These are phyloP conservation scores for Neoascia interrupta DNA, from an alignment of 2,888 invertebrate species.

Conservation along the genomic window DNA sequence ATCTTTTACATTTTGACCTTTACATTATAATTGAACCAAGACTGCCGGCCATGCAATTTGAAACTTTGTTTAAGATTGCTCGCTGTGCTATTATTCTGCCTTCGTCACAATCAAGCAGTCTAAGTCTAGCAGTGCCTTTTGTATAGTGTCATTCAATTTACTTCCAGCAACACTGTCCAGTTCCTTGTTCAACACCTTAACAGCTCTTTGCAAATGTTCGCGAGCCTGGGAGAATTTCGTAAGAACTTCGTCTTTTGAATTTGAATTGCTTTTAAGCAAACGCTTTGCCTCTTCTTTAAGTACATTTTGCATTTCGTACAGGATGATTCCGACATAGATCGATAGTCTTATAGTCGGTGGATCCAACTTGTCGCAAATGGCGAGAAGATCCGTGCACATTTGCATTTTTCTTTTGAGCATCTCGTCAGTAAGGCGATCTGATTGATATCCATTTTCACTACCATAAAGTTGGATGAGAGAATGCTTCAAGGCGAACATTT, in stretches of 20 bases:
- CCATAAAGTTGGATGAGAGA: conserved; percentile 90
- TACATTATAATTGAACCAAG: too few relatives aligned
- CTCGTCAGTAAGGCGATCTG: conserved; percentile 82
- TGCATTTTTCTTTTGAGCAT: conserved; percentile 84
- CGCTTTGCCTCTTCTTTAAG: conserved; percentile 81
- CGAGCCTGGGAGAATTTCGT: conserved; percentile 71
- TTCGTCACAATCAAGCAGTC: conserved; percentile 34
- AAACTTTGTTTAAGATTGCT: too few relatives aligned
- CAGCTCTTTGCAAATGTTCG: conserved; percentile 73
- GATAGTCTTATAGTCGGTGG: conserved; percentile 87
- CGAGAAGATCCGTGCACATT: conserved; percentile 85
- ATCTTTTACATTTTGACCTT: too few relatives aligned
- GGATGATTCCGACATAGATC: conserved; percentile 88
- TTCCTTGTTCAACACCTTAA: conserved; percentile 75
- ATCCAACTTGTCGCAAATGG: conserved; percentile 84
- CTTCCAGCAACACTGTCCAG: conserved; percentile 76
- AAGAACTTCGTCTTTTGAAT: conserved; percentile 40
- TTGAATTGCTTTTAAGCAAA: conserved; percentile 36
- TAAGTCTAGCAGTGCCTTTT: conserved; percentile 33
- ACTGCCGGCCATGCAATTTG: too few relatives aligned
- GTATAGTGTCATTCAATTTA: conserved; percentile 73
- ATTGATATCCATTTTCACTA: conserved; percentile 83
- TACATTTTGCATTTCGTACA: conserved; percentile 85
- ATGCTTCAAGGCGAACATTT: conserved; percentile 89
- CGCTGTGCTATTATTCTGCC: neutral